A percentile compares a stretch with the other conserved stretches of the same genome.
Conservation (phyloP, 2,113 vertebrate species). For the Zingel zingel region DNA sequence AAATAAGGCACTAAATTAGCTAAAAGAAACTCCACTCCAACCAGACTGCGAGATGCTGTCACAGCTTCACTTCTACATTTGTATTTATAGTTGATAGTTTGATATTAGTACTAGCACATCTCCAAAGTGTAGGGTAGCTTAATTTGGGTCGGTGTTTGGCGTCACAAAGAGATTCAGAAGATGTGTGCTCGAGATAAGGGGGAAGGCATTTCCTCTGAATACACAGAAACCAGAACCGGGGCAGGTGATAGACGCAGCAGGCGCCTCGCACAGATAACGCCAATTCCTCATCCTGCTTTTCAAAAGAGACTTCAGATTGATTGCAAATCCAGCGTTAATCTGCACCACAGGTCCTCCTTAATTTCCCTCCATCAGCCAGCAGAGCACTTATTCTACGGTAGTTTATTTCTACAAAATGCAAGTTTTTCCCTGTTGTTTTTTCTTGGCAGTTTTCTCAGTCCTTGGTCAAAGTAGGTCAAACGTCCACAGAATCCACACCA, state of each 20-base stretch:
- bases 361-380: neutral
- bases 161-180: conserved; percentile 80
- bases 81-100: conserved; percentile 47
- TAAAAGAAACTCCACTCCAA: neutral
- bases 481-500: neutral
- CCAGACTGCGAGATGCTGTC: neutral
- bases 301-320: conserved; percentile 27
- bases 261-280: conserved; percentile 64
- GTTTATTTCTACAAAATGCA: neutral
- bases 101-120: conserved; percentile 51
- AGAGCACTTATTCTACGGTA: neutral
- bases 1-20: conserved; percentile 38
- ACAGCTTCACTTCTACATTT: conserved; percentile 62
- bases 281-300: conserved; percentile 75
- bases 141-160: conserved; percentile 55
- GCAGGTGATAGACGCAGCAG: conserved; percentile 61
- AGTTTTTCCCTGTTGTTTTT: neutral
- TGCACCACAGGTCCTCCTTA: neutral
- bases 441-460: neutral
- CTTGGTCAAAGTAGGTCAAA: neutral
- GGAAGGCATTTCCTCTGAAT: conserved; percentile 87
- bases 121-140: conserved; percentile 57
- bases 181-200: conserved; percentile 89
- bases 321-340: neutral
- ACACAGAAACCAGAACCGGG: conserved; percentile 76